Evolutionary conservation across 1,140 invertebrate genomes (phyloP), one percentile per base, ranked within the genome.

Genomic region (Lepidotrigona ventralis): DNA sequence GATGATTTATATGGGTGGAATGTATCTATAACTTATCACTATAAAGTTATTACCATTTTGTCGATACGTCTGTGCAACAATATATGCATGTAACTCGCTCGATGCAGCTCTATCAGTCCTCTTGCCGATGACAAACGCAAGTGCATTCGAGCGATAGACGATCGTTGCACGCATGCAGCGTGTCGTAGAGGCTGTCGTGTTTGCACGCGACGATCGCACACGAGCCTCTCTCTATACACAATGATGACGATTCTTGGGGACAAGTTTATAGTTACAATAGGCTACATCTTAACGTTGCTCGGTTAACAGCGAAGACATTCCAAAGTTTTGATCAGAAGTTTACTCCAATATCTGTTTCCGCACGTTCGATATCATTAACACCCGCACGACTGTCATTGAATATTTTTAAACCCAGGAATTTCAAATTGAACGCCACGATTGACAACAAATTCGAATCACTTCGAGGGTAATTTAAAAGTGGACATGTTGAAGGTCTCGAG

Each of bases 51-150:
- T 17, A 11, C 33, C 64, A 21, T 26, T 33, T 33, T 11, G 64
- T 33, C 33, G 12, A 14, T n/a, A 21, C 66, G 14, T 23, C 21
- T 60, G 58, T 60, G n/a, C 19, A 11, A 66, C 17, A 21, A 46
- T 19, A 29, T 77, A 66, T 15, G 71, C 51, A 29, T 17, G 21
- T 21, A 58, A 6, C 15, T n/a, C 11, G 51, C 15, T 21, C n/a
- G 21, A 54, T 64, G n/a, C 33, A 51, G 54, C 17, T 79, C 68
- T 60, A 79, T 79, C 29, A 46, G 68, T 23, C 19, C n/a, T 23
- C 53, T 71, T 79, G n/a, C 21, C 63, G 51, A 79, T 79, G 54
- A 71, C 68, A 71, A 71, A 71, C n/a, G 53, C 68, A 60, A 79
- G 54, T 79, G 68, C 68, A 60, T 70, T n/a, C 54, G 17, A 71